These are phyloP conservation scores for Branchinecta lynchi DNA, from an alignment of 1,140 invertebrate species.

Conservation along the genomic window DNA sequence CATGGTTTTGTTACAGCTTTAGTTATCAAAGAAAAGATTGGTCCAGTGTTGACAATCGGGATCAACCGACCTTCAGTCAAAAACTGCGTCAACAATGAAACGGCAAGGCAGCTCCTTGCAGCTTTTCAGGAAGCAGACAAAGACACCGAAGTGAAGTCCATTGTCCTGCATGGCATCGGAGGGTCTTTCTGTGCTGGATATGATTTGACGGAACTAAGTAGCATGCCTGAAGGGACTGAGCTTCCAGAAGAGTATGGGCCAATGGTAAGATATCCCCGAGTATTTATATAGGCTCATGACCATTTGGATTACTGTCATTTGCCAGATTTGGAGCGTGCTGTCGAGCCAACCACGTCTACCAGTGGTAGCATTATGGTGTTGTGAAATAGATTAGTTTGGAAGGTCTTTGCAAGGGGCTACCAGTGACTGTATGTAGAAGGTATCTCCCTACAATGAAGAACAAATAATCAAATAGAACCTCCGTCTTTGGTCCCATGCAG, in stretches of 20 bases:
- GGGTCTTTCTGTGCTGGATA: slow-evolving; percentile 82
- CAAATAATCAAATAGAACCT: too few species aligned
- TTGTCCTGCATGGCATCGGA: slow-evolving; percentile 68
- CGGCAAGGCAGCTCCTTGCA: slow-evolving; percentile 45
- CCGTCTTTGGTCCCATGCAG: too few species aligned
- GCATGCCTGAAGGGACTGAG: slow-evolving; percentile 25
- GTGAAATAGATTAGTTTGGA: too few species aligned
- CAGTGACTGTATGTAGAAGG: too few species aligned
- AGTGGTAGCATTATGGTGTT: too few species aligned
- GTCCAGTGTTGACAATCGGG: slow-evolving; percentile 54
- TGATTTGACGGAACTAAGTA: slow-evolving; percentile 46
- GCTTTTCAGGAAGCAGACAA: slow-evolving; percentile 64
- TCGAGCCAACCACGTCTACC: too few species aligned
- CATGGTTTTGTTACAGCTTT: slow-evolving; percentile 15
- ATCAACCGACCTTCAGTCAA: slow-evolving; percentile 65
- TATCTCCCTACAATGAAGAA: too few species aligned
- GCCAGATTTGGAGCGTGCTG: too few species aligned
- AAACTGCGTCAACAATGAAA: slow-evolving; percentile 57
- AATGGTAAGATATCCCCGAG: slow-evolving; percentile 27
- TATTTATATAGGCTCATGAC: not conserved
- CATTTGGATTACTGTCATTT: not conserved
- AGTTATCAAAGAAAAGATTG: slow-evolving; percentile 42
- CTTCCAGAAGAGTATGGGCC: slow-evolving; percentile 25
- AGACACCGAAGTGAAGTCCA: slow-evolving; percentile 47
- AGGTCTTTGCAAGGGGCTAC: too few species aligned